Conservation (phyloP, 2,113 vertebrate species). For the Narcine bancroftii region DNA sequence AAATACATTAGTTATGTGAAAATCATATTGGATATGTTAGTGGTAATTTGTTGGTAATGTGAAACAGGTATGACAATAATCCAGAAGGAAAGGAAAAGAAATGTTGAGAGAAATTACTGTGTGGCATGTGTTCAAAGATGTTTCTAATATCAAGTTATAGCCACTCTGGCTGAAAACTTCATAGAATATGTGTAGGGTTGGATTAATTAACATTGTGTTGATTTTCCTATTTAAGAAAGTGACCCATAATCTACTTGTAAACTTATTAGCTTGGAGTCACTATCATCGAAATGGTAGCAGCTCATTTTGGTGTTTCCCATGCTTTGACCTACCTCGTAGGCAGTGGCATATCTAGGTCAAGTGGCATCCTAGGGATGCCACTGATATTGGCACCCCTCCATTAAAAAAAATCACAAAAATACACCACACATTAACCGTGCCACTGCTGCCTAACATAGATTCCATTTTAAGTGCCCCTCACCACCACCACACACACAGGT, state of each 20-base stretch:
- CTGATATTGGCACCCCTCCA: no score
- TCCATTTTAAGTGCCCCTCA: no score
- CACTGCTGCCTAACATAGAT: no score
- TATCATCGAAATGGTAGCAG: not conserved
- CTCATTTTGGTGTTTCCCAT: not conserved
- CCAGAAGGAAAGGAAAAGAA: not conserved
- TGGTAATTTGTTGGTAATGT: not conserved
- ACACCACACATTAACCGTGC: no score
- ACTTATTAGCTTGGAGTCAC: not conserved
- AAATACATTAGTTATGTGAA: not conserved
- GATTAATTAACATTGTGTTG: not conserved
- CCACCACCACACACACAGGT: no score
- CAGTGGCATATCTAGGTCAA: no score
- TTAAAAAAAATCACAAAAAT: no score
- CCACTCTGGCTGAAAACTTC: not conserved
- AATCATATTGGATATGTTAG: no score
- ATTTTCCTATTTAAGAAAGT: not conserved
- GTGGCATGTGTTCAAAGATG: no score
- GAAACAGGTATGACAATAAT: no score
- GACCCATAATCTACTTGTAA: not conserved
- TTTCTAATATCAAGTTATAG: not conserved
- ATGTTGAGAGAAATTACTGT: not conserved
- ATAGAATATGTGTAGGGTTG: not conserved
- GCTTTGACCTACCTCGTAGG: no score
- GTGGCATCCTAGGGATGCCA: no score